Evolutionary conservation across 2,113 vertebrate species (phyloP), one percentile per base, ranked within the genome.

Genomic region (Ia io): DNA sequence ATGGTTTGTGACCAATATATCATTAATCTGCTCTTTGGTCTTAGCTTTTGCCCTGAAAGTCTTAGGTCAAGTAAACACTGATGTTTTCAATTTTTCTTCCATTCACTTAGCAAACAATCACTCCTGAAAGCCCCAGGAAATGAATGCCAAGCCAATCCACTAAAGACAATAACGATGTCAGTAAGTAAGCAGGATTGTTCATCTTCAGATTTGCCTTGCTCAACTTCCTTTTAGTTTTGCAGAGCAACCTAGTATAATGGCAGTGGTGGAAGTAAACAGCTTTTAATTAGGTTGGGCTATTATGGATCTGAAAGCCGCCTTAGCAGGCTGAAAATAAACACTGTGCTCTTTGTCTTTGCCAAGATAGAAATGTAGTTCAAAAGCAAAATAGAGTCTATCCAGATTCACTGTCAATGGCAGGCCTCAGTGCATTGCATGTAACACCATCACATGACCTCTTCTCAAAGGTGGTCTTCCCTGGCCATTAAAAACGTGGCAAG

Each of bases 251-350:
- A 47, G 6, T 61, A 35, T 93, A 74, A 76, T 49, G 35, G 82
- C 91, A 95, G 44, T 67, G 35, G 76, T 28, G 11, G 73, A 91
- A 67, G 4, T 42, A 32, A 56, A 63, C 22, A 44, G 9, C 6
- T 40, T 97, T 95, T 93, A 92, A 77, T 90, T 65, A 17, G n/a
- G 89, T 77, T 37, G 51, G 51, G 20, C 37, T 70, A 37, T 40
- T 90, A 87, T 53, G 4, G 0, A 86, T 82, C 84, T 69, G 30
- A 95, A 59, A 47, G 67, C 63, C 1, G 3, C 71, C 59, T 42
- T 79, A 84, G 28, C 3, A 82, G 92, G 84, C 9, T 84, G 73
- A 96, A 97, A 92, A 90, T n/a, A 96, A 95, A 84, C 18, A 2
- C 32, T 49, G 4, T 63, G 42, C 0, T 82, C 47, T 76, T 92